Evolutionary conservation across 1,140 invertebrate genomes (phyloP), one percentile per base, ranked within the genome.

Genomic region (Thaumetopoea pityocampa): DNA sequence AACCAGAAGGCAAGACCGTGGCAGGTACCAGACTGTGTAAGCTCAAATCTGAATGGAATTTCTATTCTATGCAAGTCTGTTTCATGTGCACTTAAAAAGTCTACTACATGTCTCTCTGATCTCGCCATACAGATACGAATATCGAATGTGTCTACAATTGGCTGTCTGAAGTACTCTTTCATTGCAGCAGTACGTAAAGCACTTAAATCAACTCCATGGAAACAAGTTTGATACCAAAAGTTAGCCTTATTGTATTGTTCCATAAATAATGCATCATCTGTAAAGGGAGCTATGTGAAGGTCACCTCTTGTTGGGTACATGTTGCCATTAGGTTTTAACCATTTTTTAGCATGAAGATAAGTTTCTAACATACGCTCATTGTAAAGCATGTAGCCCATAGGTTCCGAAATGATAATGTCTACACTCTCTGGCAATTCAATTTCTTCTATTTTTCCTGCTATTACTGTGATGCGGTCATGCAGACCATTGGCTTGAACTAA

Each of bases 1-100:
- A 99, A 99, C 98, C 98, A 99, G 86, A 99, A 99, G 9, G 98
- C 98, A 41, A 99, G 85, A 4, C 98, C 98, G 72, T 99, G 98
- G 48, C 98, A 93, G 42, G 96, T 96, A 27, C 96, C 97, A 10
- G 97, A 94, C 77, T 98, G 94, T 55, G 95, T 87, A 48, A 98
- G 90, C 62, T 94, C 93, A 87, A 98, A 99, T 79, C 96, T 93
- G 15, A 99, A 89, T 41, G 98, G 97, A 67, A 99, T 96, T 78
- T 97, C 93, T 84, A 99, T 98, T 68, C 91, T 90, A 85, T 99
- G 96, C 57, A 99, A 88, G 83, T 99, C 97, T 65, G 92, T 92
- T 88, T 99, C 98, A 64, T 95, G 89, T 17, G 97, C 96, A 57
- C 92, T 92, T 61, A 94, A 89, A 85, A 99, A 99, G 83, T 99